Evolutionary conservation across 1,140 invertebrate species (phyloP), one percentile per base, ranked within the genome.

Genomic region (Hylaeus anthracinus): DNA sequence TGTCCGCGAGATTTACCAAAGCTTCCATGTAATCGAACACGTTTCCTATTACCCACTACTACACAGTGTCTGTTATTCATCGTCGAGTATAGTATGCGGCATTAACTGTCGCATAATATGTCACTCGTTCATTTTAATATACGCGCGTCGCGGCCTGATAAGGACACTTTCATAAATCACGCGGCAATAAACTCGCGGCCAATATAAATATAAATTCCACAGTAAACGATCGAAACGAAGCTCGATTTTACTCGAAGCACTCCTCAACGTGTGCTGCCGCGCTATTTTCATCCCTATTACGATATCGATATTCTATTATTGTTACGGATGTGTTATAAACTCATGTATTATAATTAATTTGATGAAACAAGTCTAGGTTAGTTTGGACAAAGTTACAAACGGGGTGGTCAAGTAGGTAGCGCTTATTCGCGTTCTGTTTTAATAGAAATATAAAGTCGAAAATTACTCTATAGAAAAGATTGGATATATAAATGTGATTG

Each of bases 151-250:
- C 55, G 15, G 43, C 5, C 37, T 51, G 43, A 70, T 69, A 76
- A 60, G 64, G 43, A 10, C 15, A 76, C 64, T 60, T 61, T 37
- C 58, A 77, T 77, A 77, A 70, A 70, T 77, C 74, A 77, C 48
- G 1, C 4, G 37, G 43, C 37, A 77, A 77, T 70, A 70, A 77
- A 61, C 12, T 70, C 26, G 55, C 0, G 5, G 9, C 3, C 37
- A 41, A 69, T 77, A 66, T 39, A 70, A 51, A 51, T 56, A 66
- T 39, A 70, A 51, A 51, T 56, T 66, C 39, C 61, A 37, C 5
- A 9, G n/a, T 10, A 39, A 12, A 48, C 45, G 53, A 77, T 61
- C 15, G 2, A 41, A 60, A 56, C 15, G 63, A 26, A 9, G 43
- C 55, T 60, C n/a, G 14, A 45, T 60, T 45, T 14, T 0, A 9